Percentiles rank a stretch among this genome's conserved stretches.
These are phyloP conservation scores for Folsomia candida DNA, from an alignment of 2,888 invertebrate genomes.

Conservation along the genomic window DNA sequence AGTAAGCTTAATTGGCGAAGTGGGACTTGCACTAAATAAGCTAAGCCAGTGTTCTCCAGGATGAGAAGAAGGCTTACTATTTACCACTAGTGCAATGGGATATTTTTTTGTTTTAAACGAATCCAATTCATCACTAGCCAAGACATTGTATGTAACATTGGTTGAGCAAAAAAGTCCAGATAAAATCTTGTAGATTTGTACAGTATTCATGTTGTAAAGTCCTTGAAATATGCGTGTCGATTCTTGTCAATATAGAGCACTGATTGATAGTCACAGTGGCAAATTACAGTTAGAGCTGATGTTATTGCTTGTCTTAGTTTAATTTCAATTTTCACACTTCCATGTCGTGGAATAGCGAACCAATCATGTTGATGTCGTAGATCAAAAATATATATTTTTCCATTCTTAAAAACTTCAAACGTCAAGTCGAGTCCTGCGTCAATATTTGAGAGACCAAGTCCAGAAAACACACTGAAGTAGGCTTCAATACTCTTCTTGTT, in stretches of 20 bases:
- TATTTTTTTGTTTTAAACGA: background rate
- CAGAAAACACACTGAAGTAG: no score
- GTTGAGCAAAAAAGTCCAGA: background rate
- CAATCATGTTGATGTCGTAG: background rate
- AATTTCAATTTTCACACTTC: no score
- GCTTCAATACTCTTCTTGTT: no score
- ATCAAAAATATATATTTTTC: background rate
- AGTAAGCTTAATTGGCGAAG: background rate
- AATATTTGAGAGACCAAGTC: background rate
- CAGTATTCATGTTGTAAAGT: no score
- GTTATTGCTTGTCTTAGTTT: no score
- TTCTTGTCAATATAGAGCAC: no score
- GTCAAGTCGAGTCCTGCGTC: background rate
- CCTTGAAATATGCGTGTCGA: no score
- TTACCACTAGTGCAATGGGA: no score
- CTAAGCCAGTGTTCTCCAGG: background rate
- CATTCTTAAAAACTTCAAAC: background rate
- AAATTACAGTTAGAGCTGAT: no score
- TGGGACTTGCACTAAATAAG: background rate
- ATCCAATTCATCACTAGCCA: slow-evolving; percentile 3
- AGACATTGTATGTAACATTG: background rate
- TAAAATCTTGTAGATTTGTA: no score
- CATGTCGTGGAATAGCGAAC: background rate
- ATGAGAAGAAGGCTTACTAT: no score
- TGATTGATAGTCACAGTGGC: no score